Percentiles rank a stretch among this genome's conserved stretches.
Conservation (phyloP, 37 sponge, comb jelly and placozoan species). For the Mnemiopsis leidyi region DNA sequence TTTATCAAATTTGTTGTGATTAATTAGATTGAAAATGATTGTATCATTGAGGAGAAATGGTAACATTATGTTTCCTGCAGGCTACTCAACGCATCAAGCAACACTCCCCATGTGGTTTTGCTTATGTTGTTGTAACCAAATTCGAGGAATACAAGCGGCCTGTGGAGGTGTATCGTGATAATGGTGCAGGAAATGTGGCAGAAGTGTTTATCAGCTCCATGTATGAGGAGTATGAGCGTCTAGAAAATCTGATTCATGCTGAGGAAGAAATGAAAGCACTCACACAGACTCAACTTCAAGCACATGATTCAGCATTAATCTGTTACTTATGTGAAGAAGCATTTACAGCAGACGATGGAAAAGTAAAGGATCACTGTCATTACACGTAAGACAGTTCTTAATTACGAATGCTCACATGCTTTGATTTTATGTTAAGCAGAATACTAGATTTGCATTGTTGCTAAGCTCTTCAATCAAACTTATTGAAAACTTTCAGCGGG, state of each 20-base stretch:
- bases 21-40: too few relatives aligned
- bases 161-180: not conserved
- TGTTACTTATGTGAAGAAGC: slow-evolving; percentile 4
- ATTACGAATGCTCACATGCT: too few relatives aligned
- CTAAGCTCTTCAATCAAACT: too few relatives aligned
- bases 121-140: not conserved
- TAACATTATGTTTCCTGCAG: not conserved
- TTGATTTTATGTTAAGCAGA: too few relatives aligned
- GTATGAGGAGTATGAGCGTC: slow-evolving; percentile 27
- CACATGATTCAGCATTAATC: not conserved
- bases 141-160: not conserved
- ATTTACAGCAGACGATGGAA: not conserved
- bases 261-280: not conserved
- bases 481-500: too few relatives aligned
- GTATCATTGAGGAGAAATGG: too few relatives aligned
- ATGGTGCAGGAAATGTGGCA: not conserved
- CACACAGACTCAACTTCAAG: not conserved
- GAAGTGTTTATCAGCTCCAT: not conserved
- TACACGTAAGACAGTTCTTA: slow-evolving; percentile 62
- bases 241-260: not conserved
- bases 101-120: slow-evolving; percentile 1
- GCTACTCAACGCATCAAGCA: not conserved
- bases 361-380: slow-evolving; percentile 29
- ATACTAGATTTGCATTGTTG: too few relatives aligned
- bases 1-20: too few relatives aligned